Evolutionary conservation across 2,797 vertebrate genomes (phyloP), one percentile per base, ranked within the genome.

Genomic region (Pipistrellus nathusii): DNA sequence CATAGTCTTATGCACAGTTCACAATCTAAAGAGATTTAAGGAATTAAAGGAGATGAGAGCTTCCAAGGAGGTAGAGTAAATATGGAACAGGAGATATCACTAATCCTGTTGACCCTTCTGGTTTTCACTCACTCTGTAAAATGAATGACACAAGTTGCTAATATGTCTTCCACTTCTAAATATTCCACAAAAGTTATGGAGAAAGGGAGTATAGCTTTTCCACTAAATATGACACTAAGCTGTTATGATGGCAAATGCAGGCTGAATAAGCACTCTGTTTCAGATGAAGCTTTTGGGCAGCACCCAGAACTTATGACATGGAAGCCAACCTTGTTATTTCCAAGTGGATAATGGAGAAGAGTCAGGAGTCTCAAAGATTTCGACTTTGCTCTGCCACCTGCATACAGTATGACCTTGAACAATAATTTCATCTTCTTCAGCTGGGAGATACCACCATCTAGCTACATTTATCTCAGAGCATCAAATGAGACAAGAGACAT

Each of bases 351-450:
- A 72, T 14, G 30, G 32, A 71, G 32, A 75, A 35, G 51, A 86
- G n/a, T 55, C 44, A 69, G n/a, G 30, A 85, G 46, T 57, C 32
- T 77, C 44, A 44, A 91, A 68, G 71, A 95, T 66, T 87, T 78
- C 7, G 13, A 78, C 35, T 46, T 87, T 90, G n/a, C 13, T 77
- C 46, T 92, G 76, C 17, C 46, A 96, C 64, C 71, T 44, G 80
- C 21, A 85, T 75, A 15, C n/a, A 41, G 44, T 38, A 17, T 62
- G 83, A 95, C 76, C 86, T 71, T 94, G 30, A 82, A 88, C 8
- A 85, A 59, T 88, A 21, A 94, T 77, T 73, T 83, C 35, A 64
- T 80, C 48, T 80, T 68, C 85, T 11, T 88, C 68, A 86, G 80
- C 55, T 83, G 41, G 41, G 41, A 92, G 27, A 81, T 21, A 87